Conservation (phyloP, 92 coral and sea anemone genomes). For the Bergia puertoricense region DNA sequence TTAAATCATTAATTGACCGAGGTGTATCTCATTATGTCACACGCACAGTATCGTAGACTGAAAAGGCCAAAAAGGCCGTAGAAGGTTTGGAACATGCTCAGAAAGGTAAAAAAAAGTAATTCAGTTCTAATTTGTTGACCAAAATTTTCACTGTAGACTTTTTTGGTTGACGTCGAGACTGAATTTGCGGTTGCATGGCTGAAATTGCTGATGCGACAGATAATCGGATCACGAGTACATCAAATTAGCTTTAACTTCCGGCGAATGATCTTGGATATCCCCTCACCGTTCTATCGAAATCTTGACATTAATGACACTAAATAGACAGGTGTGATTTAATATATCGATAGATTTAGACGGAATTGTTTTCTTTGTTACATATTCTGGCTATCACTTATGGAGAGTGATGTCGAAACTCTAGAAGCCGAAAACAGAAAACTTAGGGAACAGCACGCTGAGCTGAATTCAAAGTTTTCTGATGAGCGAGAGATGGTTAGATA, state of each 20-base stretch:
- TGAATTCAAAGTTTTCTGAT: slow-evolving; percentile 70
- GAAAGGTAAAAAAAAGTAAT: neutral
- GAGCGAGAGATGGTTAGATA: slow-evolving; percentile 84
- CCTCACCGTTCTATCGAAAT: neutral
- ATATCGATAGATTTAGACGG: neutral
- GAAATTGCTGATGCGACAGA: too few species aligned
- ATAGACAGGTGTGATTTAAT: neutral
- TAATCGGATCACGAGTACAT: neutral
- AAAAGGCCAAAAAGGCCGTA: neutral
- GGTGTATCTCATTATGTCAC: neutral
- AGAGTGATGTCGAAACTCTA: slow-evolving; percentile 53
- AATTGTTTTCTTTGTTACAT: neutral
- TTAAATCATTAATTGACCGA: neutral
- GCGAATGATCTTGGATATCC: neutral
- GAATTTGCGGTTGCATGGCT: neutral
- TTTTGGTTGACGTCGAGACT: neutral
- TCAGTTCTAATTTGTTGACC: too few species aligned
- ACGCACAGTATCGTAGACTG: too few species aligned
- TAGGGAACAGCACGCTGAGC: slow-evolving; percentile 65
- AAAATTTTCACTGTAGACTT: too few species aligned
- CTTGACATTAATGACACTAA: slow-evolving; percentile 9
- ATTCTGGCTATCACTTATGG: slow-evolving; percentile 22
- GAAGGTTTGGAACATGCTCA: neutral
- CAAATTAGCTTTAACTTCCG: neutral
- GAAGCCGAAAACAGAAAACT: slow-evolving; percentile 75